Percentiles rank a stretch among this genome's conserved stretches.
phyloP scores from a whole-genome alignment of 2,797 vertebrate genomes.

The Rousettus madagascariensis region DNA sequence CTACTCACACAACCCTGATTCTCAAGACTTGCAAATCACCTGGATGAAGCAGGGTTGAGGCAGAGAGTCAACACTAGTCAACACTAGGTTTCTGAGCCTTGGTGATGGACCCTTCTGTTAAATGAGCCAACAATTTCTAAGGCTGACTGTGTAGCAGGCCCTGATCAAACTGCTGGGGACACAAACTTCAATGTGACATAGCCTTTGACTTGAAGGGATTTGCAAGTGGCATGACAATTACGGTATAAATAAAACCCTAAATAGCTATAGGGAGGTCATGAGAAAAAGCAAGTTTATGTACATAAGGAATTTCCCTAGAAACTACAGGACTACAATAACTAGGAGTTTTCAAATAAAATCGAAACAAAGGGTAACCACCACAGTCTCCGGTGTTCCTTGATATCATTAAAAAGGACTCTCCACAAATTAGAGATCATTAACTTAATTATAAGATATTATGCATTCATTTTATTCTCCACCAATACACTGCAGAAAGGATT shows the following conservation, averaged over 20 bases:
- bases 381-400: slow-evolving; percentile 30
- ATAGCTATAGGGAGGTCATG: background rate
- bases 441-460: slow-evolving; percentile 69
- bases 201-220: background rate
- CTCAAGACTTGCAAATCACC: background rate
- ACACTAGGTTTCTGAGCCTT: background rate
- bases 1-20: background rate
- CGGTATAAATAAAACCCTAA: background rate
- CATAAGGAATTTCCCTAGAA: slow-evolving; percentile 22
- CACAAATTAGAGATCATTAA: slow-evolving; percentile 71
- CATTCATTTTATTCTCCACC: slow-evolving; percentile 51
- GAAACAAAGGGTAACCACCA: slow-evolving; percentile 61
- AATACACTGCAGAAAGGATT: slow-evolving; percentile 19
- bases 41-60: background rate
- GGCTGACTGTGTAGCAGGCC: background rate
- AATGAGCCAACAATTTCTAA: background rate
- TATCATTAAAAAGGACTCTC: slow-evolving; percentile 72
- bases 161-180: background rate
- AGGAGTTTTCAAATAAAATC: slow-evolving; percentile 46
- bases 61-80: background rate
- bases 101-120: background rate
- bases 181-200: background rate
- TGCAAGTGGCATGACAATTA: background rate
- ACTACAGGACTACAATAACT: background rate
- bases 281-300: background rate